Evolutionary conservation across 2,113 vertebrate genomes (phyloP).

Genomic region (Strigops habroptila): DNA sequence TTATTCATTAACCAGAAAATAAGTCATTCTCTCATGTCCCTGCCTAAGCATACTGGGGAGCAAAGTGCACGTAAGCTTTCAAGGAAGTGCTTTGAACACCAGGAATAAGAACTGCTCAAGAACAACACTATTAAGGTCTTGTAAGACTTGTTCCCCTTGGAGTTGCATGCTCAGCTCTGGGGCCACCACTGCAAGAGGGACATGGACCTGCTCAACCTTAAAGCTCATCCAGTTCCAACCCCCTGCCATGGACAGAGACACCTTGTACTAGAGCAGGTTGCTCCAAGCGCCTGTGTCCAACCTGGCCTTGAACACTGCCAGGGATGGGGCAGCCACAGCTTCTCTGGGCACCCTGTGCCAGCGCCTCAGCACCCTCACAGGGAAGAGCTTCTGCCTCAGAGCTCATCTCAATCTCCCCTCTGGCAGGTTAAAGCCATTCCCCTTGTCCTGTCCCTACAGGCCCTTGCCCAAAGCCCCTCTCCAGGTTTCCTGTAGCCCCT

Average conservation of each 20-base stretch:
- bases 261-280: neutral
- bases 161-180: neutral
- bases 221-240: neutral
- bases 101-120: neutral
- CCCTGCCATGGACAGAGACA: neutral
- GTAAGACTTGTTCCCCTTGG: neutral
- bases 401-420: too few relatives aligned
- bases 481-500: too few relatives aligned
- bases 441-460: too few relatives aligned
- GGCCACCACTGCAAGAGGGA: neutral
- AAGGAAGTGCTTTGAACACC: neutral
- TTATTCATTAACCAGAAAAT: slow-evolving; percentile 58
- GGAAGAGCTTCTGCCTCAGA: too few relatives aligned
- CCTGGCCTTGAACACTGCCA: too few relatives aligned
- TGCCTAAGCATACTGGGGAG: neutral
- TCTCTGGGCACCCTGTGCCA: too few relatives aligned
- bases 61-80: slow-evolving; percentile 46
- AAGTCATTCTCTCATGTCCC: neutral
- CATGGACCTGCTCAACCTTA: neutral
- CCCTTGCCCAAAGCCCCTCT: too few relatives aligned
- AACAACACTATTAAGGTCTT: neutral
- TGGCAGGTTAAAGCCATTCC: too few relatives aligned
- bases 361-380: too few relatives aligned
- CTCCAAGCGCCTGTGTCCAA: neutral
- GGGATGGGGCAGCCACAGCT: too few relatives aligned